Conservation (phyloP, 1,140 invertebrate genomes). For the Drosophila persimilis region DNA sequence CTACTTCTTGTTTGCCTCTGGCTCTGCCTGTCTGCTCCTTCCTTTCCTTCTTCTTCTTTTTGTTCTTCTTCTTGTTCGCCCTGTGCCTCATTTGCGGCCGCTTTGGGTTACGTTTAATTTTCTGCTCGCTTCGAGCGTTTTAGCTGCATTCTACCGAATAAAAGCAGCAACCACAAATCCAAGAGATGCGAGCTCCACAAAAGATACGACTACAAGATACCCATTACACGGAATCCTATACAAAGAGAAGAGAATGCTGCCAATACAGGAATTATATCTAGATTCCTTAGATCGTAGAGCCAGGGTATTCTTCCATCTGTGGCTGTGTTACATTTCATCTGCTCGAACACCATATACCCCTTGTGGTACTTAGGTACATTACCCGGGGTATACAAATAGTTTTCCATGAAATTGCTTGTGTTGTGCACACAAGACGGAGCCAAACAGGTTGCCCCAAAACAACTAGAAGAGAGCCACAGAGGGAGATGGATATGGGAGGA, state of each 20-base stretch:
- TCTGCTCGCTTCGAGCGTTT: no score
- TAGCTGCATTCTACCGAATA: no score
- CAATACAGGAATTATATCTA: no score
- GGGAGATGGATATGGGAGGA: conserved; percentile 6
- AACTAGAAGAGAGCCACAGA: conserved; percentile 16
- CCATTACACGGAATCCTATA: no score
- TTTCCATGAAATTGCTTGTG: conserved; percentile 77
- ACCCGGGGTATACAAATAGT: conserved; percentile 47
- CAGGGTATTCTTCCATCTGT: no score
- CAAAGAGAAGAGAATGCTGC: no score
- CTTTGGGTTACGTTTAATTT: conserved; percentile 59
- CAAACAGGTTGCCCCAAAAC: conserved; percentile 72
- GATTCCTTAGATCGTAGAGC: no score
- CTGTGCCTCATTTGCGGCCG: conserved; percentile 48
- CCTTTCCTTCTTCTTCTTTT: conserved; percentile 3
- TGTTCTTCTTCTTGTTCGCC: conserved; percentile 33
- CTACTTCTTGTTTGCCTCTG: conserved; percentile 11
- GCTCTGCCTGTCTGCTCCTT: conserved; percentile 19
- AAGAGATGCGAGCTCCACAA: no score
- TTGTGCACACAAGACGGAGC: conserved; percentile 61
- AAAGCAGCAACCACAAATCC: conserved; percentile 12
- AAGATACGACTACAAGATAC: no score
- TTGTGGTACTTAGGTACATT: not conserved
- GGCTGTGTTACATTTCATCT: no score
- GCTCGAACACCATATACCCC: no score